Evolutionary conservation across 2,888 invertebrate species (phyloP).

Genomic region (Arge pagana): DNA sequence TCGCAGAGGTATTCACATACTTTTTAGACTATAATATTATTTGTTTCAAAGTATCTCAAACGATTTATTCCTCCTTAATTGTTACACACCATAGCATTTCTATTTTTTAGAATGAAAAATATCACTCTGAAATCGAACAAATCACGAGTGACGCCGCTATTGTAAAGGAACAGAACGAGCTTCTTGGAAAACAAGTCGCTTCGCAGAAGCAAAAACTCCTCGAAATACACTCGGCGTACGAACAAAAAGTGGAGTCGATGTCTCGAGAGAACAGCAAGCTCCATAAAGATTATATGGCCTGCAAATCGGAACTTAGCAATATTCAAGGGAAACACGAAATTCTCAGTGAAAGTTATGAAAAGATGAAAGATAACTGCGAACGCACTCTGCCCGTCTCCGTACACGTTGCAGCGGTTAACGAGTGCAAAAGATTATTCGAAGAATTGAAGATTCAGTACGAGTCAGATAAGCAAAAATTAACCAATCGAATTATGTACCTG

Average conservation of each 20-base stretch:
- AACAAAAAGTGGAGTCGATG: conserved; percentile 72
- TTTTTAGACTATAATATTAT: no score
- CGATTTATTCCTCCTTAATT: not conserved
- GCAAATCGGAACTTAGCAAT: conserved; percentile 64
- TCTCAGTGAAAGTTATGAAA: conserved; percentile 61
- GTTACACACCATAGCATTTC: conserved; percentile 5
- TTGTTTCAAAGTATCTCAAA: not conserved
- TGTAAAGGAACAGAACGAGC: conserved; percentile 55
- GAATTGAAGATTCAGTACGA: conserved; percentile 76
- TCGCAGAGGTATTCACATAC: conserved; percentile 51
- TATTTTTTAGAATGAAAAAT: no score
- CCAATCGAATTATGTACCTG: conserved; percentile 61
- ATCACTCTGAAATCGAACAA: conserved; percentile 48
- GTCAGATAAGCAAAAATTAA: conserved; percentile 68
- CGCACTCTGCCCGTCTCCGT: conserved; percentile 67
- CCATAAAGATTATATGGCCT: conserved; percentile 66
- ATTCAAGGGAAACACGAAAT: conserved; percentile 66
- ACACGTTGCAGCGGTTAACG: conserved; percentile 71
- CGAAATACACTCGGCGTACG: conserved; percentile 75
- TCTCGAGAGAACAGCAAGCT: conserved; percentile 69
- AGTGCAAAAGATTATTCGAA: conserved; percentile 76
- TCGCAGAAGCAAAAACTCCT: conserved; percentile 74
- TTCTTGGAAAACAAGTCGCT: conserved; percentile 68
- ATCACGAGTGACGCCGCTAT: conserved; percentile 47
- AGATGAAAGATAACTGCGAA: conserved; percentile 61